These are phyloP conservation scores for Mythimna loreyi DNA, from an alignment of 2,888 invertebrate genomes.

Conservation along the genomic window DNA sequence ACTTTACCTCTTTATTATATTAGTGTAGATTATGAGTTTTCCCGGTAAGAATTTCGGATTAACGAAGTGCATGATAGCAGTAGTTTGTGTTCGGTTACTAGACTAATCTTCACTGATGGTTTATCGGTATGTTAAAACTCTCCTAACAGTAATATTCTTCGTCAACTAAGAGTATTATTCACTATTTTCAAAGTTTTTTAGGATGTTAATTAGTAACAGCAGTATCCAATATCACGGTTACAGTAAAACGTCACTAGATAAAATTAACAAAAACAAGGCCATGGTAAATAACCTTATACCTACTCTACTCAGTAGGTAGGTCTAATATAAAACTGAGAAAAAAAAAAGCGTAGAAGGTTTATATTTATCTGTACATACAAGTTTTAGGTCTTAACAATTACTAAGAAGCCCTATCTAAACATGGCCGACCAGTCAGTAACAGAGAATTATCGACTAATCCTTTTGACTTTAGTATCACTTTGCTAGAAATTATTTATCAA, in stretches of 20 bases:
- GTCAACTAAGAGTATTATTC: too few species aligned
- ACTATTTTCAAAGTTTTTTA: neutral
- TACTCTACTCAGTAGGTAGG: neutral
- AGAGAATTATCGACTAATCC: slow-evolving; percentile 45
- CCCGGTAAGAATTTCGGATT: too few species aligned
- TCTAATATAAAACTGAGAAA: neutral
- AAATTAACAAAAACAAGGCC: neutral
- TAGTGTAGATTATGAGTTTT: too few species aligned
- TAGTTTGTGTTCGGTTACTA: neutral
- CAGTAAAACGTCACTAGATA: neutral
- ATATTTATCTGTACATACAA: neutral
- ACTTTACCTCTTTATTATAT: too few species aligned
- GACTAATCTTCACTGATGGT: neutral
- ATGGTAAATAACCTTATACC: neutral
- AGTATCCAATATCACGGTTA: neutral
- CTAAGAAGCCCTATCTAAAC: slow-evolving; percentile 28
- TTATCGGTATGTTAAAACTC: too few species aligned
- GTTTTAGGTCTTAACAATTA: slow-evolving; percentile 11
- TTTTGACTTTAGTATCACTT: slow-evolving; percentile 46
- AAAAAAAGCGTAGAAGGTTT: neutral
- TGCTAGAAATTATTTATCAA: slow-evolving; percentile 51
- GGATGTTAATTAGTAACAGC: neutral
- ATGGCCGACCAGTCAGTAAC: slow-evolving; percentile 8
- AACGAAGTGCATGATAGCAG: too few species aligned
- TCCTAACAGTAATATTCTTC: neutral